Percentiles rank a stretch among this genome's conserved stretches.
These are phyloP conservation scores for Amblyteles armatorius DNA, from an alignment of 2,888 invertebrate species.

Conservation along the genomic window DNA sequence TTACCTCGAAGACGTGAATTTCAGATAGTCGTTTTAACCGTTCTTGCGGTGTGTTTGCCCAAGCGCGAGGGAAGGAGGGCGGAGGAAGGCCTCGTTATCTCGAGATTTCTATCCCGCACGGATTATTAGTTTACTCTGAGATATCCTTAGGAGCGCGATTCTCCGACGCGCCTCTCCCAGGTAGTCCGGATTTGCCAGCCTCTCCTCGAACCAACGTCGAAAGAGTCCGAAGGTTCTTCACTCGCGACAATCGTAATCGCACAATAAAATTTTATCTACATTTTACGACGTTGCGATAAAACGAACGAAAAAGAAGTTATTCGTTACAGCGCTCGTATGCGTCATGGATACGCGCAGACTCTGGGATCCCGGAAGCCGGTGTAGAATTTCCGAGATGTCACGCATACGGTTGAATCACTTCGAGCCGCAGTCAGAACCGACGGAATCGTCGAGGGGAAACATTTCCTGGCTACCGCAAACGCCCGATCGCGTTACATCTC, in stretches of 20 bases:
- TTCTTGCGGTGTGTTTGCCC: neutral
- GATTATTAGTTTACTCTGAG: constrained; percentile 33
- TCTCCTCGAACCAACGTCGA: no score
- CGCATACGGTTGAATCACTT: constrained; percentile 17
- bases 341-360: neutral
- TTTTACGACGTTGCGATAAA: constrained; percentile 3
- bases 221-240: neutral
- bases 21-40: neutral
- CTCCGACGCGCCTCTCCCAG: neutral
- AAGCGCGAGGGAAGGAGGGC: no score
- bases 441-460: neutral
- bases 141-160: constrained; percentile 1
- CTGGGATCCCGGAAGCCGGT: constrained; percentile 65
- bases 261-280: neutral
- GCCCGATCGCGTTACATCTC: constrained; percentile 8
- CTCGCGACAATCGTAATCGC: neutral
- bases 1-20: neutral
- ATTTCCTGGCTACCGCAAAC: constrained; percentile 14
- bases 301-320: neutral
- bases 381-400: constrained; percentile 55
- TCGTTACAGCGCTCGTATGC: neutral
- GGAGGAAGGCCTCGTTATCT: constrained; percentile 9
- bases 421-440: neutral
- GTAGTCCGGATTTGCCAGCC: neutral
- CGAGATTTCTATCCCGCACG: constrained; percentile 25